phyloP scores from a whole-genome alignment of 2,888 invertebrate species.

The Desoria tigrina region DNA sequence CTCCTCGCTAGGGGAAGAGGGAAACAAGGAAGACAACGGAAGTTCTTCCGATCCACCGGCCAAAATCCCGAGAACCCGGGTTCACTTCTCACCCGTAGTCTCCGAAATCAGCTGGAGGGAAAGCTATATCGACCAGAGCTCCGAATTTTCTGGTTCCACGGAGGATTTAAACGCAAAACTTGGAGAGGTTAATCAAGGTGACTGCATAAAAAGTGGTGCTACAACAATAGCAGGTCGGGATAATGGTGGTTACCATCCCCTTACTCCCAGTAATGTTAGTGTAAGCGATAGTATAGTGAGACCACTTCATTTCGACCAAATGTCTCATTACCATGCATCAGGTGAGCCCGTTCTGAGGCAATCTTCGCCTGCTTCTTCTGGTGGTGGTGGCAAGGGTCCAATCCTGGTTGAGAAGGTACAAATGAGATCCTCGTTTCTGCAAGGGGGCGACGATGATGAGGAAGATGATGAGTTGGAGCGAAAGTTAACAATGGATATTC shows the following conservation, averaged over 20 bases:
- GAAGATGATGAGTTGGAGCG: constrained; percentile 20
- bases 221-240: constrained; percentile 11
- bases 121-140: constrained; percentile 52
- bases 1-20: constrained; percentile 5
- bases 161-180: constrained; percentile 42
- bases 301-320: constrained; percentile 32
- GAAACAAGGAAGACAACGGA: constrained; percentile 1
- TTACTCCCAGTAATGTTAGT: constrained; percentile 19
- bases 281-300: constrained; percentile 39
- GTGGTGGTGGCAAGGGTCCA: constrained; percentile 24
- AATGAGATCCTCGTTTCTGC: constrained; percentile 44
- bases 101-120: constrained; percentile 49
- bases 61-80: constrained; percentile 45
- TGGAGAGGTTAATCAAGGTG: constrained; percentile 25
- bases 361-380: constrained; percentile 19
- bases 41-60: constrained; percentile 23
- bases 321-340: background rate
- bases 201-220: constrained; percentile 13
- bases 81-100: constrained; percentile 52
- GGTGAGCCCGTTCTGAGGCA: constrained; percentile 20
- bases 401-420: constrained; percentile 49
- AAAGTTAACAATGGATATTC: constrained; percentile 7
- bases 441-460: constrained; percentile 37
- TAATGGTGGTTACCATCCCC: constrained; percentile 21
- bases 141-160: constrained; percentile 47